Evolutionary conservation across 2,888 invertebrate species (phyloP).

Genomic region (Julus scandinavius): DNA sequence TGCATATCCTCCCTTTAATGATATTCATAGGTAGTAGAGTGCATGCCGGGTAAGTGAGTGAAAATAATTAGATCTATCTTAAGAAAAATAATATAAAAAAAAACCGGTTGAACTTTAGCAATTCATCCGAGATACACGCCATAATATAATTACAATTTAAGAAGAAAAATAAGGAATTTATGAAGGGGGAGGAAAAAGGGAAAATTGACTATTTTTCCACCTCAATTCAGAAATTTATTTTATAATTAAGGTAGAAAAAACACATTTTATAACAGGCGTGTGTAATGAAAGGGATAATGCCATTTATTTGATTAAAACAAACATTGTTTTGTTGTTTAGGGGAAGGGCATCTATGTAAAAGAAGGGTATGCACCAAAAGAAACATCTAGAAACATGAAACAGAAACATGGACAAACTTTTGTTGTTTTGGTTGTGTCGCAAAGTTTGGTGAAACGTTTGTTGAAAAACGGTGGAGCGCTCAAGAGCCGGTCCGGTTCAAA

Average conservation of each 20-base stretch:
- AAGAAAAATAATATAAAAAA: neutral
- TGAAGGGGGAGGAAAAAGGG: neutral
- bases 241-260: neutral
- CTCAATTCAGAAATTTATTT: constrained; percentile 29
- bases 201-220: neutral
- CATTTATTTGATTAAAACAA: neutral
- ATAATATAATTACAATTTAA: constrained; percentile 16
- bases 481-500: too few species aligned
- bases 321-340: too few species aligned
- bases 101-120: neutral
- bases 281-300: neutral
- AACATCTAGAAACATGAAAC: too few species aligned
- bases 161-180: constrained; percentile 16
- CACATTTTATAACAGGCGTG: neutral
- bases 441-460: too few species aligned
- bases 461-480: too few species aligned
- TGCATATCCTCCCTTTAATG: neutral
- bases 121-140: neutral
- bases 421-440: too few species aligned
- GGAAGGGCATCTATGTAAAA: too few species aligned
- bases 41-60: constrained; percentile 29
- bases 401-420: too few species aligned
- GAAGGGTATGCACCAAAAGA: too few species aligned
- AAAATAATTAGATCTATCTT: constrained; percentile 36
- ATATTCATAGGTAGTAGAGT: neutral